Conservation (phyloP, 2,113 vertebrate genomes). For the Pterophyllum scalare region DNA sequence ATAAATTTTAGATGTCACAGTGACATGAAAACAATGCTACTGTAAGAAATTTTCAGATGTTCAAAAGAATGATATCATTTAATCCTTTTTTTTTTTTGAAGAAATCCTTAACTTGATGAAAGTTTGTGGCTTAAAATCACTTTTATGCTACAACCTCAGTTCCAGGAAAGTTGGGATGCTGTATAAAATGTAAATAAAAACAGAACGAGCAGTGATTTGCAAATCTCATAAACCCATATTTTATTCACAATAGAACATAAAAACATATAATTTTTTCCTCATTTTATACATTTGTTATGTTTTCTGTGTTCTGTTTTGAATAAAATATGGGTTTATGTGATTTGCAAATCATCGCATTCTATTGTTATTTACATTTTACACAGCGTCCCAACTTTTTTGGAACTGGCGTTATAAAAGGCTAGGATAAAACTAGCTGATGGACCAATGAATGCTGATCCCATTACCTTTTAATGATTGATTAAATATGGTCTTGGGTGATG, state of each 20-base stretch:
- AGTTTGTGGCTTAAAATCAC: conserved; percentile 54
- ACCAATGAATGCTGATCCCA: conserved; percentile 71
- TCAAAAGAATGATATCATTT: conserved; percentile 36
- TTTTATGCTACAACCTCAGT: conserved; percentile 6
- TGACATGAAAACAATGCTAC: conserved; percentile 2
- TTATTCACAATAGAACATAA: not conserved
- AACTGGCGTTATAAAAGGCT: conserved; percentile 1
- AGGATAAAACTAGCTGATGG: conserved; percentile 54
- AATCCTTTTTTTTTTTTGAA: conserved; percentile 29
- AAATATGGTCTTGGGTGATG: conserved; percentile 72
- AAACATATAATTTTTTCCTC: not conserved
- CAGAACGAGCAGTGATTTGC: not conserved
- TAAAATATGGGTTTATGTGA: not conserved
- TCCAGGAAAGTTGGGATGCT: not conserved
- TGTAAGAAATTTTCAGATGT: conserved; percentile 30
- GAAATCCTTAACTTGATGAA: conserved; percentile 49
- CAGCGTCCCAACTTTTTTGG: not conserved
- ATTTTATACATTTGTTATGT: not conserved
- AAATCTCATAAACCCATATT: not conserved
- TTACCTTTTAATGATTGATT: conserved; percentile 67
- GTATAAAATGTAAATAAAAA: not conserved
- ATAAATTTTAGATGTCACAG: not conserved
- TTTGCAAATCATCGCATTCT: not conserved
- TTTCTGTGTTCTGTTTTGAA: not conserved
- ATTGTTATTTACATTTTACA: not conserved